These are phyloP conservation scores for Poecile montanus DNA, from an alignment of 2,797 vertebrate species.

Conservation along the genomic window DNA sequence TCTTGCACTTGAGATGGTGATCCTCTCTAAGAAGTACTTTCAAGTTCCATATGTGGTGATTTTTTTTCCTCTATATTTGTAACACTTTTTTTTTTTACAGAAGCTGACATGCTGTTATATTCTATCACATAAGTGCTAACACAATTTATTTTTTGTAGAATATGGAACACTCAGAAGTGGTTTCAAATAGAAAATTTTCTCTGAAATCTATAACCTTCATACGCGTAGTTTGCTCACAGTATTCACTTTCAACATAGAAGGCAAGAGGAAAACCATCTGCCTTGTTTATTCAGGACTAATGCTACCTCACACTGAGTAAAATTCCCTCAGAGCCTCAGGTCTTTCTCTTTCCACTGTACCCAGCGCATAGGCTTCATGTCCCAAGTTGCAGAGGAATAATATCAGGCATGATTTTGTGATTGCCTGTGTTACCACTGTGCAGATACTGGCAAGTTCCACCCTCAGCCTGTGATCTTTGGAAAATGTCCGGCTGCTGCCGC, in stretches of 20 bases:
- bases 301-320: neutral
- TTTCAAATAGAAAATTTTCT: neutral
- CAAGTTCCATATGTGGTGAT: neutral
- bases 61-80: neutral
- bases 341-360: neutral
- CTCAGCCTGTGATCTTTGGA: slow-evolving; percentile 8
- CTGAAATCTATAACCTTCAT: neutral
- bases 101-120: neutral
- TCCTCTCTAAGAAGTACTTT: neutral
- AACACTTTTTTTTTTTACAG: neutral
- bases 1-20: neutral
- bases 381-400: neutral
- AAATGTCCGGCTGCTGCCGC: neutral
- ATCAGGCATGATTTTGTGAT: neutral
- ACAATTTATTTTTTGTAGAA: neutral
- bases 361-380: neutral
- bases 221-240: neutral
- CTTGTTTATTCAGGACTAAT: neutral
- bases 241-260: neutral
- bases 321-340: neutral
- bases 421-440: accelerated
- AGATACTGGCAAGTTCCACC: neutral
- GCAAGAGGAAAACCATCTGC: neutral
- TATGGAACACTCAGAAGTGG: neutral
- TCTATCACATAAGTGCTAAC: neutral